Conservation (phyloP, 2,888 invertebrate species). For the Amblyjoppa proteus region DNA sequence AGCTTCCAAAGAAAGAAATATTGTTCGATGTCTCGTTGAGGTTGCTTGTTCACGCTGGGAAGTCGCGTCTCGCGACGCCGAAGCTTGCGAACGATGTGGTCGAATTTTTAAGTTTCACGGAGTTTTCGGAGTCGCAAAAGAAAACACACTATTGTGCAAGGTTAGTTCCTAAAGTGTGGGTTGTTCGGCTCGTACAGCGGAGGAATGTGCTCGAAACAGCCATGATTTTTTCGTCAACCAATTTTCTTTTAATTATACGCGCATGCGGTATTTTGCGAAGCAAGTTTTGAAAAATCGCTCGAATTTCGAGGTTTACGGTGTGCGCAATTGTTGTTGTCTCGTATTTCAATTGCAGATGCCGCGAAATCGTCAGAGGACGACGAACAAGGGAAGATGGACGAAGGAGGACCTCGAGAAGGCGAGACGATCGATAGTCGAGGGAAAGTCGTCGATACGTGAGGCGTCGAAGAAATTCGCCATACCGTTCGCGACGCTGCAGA, state of each 20-base stretch:
- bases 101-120: slow-evolving; percentile 29
- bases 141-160: slow-evolving; percentile 32
- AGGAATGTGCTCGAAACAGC: neutral
- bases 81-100: neutral
- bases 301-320: neutral
- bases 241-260: neutral
- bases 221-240: neutral
- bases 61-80: neutral
- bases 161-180: slow-evolving; percentile 55
- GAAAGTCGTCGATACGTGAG: slow-evolving; percentile 57
- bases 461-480: slow-evolving; percentile 65
- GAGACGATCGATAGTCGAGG: slow-evolving; percentile 50
- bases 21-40: neutral
- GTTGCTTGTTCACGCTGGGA: neutral
- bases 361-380: slow-evolving; percentile 59
- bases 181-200: neutral
- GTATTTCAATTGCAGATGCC: slow-evolving; percentile 55
- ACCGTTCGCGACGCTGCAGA: slow-evolving; percentile 69
- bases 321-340: neutral
- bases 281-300: neutral
- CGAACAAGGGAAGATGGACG: slow-evolving; percentile 66
- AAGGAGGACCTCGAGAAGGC: slow-evolving; percentile 65
- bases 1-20: neutral
- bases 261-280: neutral
- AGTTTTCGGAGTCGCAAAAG: slow-evolving; percentile 6